phyloP scores from a whole-genome alignment of 2,113 vertebrate genomes.

The Edolisoma coerulescens region DNA sequence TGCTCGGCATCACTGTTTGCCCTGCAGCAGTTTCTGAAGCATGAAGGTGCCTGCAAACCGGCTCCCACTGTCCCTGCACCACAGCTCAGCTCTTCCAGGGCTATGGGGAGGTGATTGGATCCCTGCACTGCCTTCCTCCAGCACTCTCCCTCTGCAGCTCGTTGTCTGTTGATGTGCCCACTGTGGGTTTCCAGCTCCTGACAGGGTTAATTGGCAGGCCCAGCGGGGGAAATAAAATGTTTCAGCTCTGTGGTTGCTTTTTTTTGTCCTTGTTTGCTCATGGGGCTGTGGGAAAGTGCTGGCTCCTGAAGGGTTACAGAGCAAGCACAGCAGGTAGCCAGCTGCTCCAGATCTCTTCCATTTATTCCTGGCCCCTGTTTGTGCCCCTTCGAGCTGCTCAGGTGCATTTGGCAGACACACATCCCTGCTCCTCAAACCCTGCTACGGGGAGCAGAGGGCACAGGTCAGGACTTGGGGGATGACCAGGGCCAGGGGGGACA shows the following conservation, averaged over 20 bases:
- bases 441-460: rapidly evolving
- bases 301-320: constrained; percentile 35
- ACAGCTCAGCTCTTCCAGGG: not conserved
- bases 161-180: not conserved
- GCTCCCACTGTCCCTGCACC: not conserved
- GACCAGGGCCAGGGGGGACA: rapidly evolving
- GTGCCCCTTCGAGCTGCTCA: not conserved
- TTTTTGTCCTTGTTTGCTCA: constrained; percentile 27
- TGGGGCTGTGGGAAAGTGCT: not conserved
- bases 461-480: not conserved
- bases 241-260: not conserved
- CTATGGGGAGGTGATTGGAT: not conserved
- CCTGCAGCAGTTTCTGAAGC: not conserved
- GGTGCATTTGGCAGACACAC: not conserved
- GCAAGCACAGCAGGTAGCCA: constrained; percentile 8
- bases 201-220: constrained; percentile 58
- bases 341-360: not conserved
- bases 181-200: constrained; percentile 23
- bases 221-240: constrained; percentile 37
- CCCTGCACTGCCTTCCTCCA: not conserved
- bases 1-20: not conserved
- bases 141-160: not conserved
- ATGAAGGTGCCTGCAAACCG: not conserved
- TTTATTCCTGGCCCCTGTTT: not conserved
- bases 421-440: not conserved